Base-by-base conservation (phyloP, 2,888 invertebrate genomes). In the Eurytoma adleriae region DNA sequence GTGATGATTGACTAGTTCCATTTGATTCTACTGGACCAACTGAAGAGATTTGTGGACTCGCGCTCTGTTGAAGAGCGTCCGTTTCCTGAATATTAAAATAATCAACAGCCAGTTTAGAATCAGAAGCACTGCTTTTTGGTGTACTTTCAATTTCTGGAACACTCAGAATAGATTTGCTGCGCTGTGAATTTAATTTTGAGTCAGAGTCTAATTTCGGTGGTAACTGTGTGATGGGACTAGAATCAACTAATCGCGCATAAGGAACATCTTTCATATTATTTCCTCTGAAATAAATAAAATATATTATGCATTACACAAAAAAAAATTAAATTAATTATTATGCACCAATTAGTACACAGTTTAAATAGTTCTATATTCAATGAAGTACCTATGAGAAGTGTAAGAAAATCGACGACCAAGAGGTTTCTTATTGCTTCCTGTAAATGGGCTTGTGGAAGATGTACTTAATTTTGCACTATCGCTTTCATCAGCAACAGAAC, bases 61-160 rank as follows among this genome's bases (percentile, higher is more conserved):
- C 81, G 68, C 83, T 87, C 62, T 89, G 88, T 80, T 88, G 87
- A 20, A 86, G 78, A 10, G 83, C 81, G 52, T 90, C 90, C n/a
- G 82, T 85, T 18, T 88, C 88, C 3, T 90, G 87, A 12, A 91
- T 91, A 52, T 92, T 92, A 81, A 94, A 95, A 88, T 95, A 96
- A 89, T 96, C 96, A 0, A 96, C 94, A 0, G 96, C 96, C 80
- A 97, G 90, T 89, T 96, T 95, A 0, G 97, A 96, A 91, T 97
- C 97, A 0, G 96, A 97, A 3, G 95, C 94, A 88, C 96, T 96
- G 83, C 96, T 96, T 87, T 97, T 96, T 0, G 95, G 94, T n/a
- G 91, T 89, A 14, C 87, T 86, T 73, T 93, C 93, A 5, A 91
- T 89, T 80, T 91, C 91, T 20, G 91, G 92, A 2, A 92, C 92